These are phyloP conservation scores for Maniola jurtina DNA, from an alignment of 1,140 invertebrate species.

Conservation along the genomic window DNA sequence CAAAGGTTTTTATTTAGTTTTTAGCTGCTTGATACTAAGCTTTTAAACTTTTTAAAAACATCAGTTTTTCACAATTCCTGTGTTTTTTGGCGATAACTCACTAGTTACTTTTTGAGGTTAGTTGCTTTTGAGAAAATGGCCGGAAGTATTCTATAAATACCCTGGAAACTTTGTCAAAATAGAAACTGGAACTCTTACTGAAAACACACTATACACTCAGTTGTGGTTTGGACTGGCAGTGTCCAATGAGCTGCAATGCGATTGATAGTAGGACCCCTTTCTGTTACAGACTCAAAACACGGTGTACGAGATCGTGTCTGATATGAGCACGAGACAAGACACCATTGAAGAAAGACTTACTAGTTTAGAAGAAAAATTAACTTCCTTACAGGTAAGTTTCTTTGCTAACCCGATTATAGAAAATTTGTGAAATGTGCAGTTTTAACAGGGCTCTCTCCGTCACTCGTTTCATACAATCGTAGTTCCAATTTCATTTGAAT, in stretches of 20 bases:
- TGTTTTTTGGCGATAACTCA: background rate
- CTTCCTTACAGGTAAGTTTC: conserved; percentile 82
- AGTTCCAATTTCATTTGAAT: no score
- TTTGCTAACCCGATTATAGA: background rate
- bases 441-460: no score
- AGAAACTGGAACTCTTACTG: background rate
- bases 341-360: conserved; percentile 92
- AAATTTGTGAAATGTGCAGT: no score
- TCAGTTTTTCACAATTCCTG: no score
- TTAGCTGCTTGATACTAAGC: no score
- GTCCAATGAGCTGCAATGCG: conserved; percentile 70
- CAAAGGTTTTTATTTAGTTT: no score
- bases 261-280: conserved; percentile 79
- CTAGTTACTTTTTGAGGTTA: background rate
- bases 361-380: conserved; percentile 92
- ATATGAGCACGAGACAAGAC: conserved; percentile 95
- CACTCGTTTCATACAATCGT: no score
- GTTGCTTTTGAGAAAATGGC: no score
- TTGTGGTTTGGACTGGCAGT: conserved; percentile 53
- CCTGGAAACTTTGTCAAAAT: background rate
- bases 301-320: conserved; percentile 97
- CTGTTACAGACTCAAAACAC: conserved; percentile 95
- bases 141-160: background rate
- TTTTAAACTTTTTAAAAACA: no score
- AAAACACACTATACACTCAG: conserved; percentile 45